These are phyloP conservation scores for Leuciscus waleckii DNA, from an alignment of 2,797 vertebrate genomes.

Conservation along the genomic window DNA sequence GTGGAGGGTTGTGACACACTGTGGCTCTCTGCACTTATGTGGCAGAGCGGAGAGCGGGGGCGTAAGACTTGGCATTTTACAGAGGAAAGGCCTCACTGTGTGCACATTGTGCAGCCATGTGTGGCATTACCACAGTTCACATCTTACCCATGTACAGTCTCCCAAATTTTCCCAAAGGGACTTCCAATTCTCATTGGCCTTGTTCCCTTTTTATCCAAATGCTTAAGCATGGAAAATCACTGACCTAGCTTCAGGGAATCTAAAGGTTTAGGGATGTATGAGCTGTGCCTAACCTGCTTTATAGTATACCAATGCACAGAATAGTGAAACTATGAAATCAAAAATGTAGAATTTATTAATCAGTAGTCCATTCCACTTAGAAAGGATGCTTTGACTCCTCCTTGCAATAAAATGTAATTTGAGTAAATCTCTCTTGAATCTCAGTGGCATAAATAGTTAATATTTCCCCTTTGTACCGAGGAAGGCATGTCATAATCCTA, in stretches of 20 bases:
- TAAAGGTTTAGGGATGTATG: constrained; percentile 35
- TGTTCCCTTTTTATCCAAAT: constrained; percentile 52
- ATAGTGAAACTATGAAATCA: constrained; percentile 10
- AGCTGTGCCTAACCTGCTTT: constrained; percentile 27
- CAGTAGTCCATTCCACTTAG: not conserved
- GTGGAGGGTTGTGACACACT: constrained; percentile 51
- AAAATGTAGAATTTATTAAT: constrained; percentile 1
- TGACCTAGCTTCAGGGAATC: constrained; percentile 53
- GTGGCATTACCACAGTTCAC: constrained; percentile 55
- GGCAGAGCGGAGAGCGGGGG: constrained; percentile 50
- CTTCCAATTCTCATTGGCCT: constrained; percentile 55
- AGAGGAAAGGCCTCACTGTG: constrained; percentile 60
- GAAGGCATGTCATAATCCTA: constrained; percentile 47
- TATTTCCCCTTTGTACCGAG: constrained; percentile 34
- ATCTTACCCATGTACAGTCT: constrained; percentile 56
- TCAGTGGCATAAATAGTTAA: constrained; percentile 39
- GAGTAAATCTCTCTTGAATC: constrained; percentile 34
- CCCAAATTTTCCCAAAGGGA: constrained; percentile 58
- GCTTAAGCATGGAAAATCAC: constrained; percentile 53
- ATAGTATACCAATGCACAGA: not conserved
- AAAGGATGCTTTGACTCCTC: constrained; percentile 21
- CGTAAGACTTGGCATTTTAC: constrained; percentile 59
- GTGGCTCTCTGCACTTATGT: constrained; percentile 48
- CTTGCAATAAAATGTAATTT: constrained; percentile 30
- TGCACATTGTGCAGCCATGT: constrained; percentile 65